Percentiles rank a stretch among this genome's conserved stretches.
Conservation (phyloP, 2,113 vertebrate species). For the Elgaria multicarinata region DNA sequence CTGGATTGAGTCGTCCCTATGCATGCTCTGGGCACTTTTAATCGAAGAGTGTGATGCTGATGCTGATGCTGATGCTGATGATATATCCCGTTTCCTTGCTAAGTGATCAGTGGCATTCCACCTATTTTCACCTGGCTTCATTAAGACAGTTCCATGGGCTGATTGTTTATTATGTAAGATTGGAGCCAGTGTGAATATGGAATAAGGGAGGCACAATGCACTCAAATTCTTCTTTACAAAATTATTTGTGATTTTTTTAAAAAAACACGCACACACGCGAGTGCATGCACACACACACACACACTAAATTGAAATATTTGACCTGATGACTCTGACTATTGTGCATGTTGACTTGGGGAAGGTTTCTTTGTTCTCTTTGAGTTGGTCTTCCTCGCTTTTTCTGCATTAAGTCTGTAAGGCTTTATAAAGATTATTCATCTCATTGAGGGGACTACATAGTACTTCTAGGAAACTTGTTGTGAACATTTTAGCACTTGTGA, state of each 20-base stretch:
- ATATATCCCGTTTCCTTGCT: neutral
- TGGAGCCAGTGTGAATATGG: neutral
- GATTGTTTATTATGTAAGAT: neutral
- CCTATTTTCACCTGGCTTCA: neutral
- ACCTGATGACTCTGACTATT: neutral
- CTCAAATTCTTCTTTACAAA: neutral
- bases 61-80: too few species aligned
- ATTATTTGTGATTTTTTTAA: neutral
- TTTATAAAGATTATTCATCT: slow-evolving; percentile 3
- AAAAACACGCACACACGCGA: too few species aligned
- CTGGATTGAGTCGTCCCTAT: too few species aligned
- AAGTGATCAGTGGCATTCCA: neutral
- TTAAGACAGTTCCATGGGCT: neutral
- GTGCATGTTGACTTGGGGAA: neutral
- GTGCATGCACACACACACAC: too few species aligned
- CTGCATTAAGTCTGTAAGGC: slow-evolving; percentile 12
- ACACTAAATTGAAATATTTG: neutral
- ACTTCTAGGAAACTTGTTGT: slow-evolving; percentile 6
- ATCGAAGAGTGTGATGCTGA: too few species aligned
- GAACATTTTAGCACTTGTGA: neutral
- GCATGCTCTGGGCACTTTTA: too few species aligned
- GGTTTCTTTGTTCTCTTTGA: neutral
- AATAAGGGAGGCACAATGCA: neutral
- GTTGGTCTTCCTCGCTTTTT: neutral
- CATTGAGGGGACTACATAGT: neutral